These are phyloP conservation scores for Nasonia longicornis DNA, from an alignment of 1,140 invertebrate species.

Conservation along the genomic window DNA sequence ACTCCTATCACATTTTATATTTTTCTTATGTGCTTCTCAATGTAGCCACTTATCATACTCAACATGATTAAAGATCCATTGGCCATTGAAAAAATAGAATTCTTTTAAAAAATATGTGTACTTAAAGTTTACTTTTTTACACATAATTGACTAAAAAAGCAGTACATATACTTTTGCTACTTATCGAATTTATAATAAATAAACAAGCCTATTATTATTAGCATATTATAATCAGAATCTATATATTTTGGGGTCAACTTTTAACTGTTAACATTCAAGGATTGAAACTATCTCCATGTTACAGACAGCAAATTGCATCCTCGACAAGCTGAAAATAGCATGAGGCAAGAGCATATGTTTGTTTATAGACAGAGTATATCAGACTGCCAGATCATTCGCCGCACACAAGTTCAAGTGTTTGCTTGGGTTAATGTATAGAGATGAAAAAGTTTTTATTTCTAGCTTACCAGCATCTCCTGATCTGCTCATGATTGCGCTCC, in stretches of 20 bases:
- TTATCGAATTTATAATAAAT: neutral
- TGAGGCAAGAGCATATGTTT: slow-evolving; percentile 39
- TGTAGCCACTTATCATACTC: neutral
- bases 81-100: neutral
- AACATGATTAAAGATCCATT: neutral
- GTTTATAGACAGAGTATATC: slow-evolving; percentile 6
- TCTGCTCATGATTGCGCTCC: slow-evolving; percentile 71
- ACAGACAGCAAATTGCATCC: slow-evolving; percentile 15
- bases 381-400: slow-evolving; percentile 1
- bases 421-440: slow-evolving; percentile 8
- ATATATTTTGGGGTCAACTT: neutral
- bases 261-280: neutral
- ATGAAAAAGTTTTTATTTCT: neutral
- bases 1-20: neutral
- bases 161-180: neutral
- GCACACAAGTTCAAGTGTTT: slow-evolving; percentile 22
- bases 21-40: neutral
- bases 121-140: neutral
- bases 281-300: neutral
- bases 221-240: neutral
- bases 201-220: neutral
- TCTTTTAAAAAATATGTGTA: neutral
- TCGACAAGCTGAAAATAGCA: slow-evolving; percentile 14
- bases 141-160: neutral
- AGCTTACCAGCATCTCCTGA: slow-evolving; percentile 66